Evolutionary conservation across 2,888 invertebrate genomes (phyloP).

Genomic region (Coelinius sp.): DNA sequence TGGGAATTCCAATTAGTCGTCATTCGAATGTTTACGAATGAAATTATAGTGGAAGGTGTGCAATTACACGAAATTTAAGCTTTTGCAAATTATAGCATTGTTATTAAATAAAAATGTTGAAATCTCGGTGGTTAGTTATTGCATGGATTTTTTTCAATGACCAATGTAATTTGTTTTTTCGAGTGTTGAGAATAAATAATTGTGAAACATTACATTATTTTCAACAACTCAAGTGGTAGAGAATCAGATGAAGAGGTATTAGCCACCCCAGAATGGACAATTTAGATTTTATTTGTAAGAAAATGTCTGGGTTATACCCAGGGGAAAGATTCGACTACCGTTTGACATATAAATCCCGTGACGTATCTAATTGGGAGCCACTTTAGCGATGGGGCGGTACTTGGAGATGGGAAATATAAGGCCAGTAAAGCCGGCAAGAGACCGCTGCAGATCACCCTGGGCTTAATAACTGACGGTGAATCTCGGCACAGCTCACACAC

Average conservation of each 20-base stretch:
- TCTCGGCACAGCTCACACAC: slow-evolving; percentile 41
- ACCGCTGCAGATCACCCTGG: slow-evolving; percentile 63
- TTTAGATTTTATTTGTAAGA: slow-evolving; percentile 13
- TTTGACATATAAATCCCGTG: slow-evolving; percentile 68
- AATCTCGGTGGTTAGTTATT: background rate
- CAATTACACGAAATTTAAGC: slow-evolving; percentile 7
- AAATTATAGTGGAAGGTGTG: background rate
- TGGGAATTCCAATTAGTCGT: slow-evolving; percentile 22
- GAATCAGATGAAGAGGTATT: background rate
- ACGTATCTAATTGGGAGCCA: slow-evolving; percentile 70
- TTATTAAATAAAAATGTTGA: background rate
- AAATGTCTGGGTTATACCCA: slow-evolving; percentile 45
- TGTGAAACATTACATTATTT: background rate
- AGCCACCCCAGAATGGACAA: background rate
- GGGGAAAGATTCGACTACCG: slow-evolving; percentile 59
- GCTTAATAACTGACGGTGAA: slow-evolving; percentile 63
- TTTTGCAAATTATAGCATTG: background rate
- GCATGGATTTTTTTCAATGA: no score
- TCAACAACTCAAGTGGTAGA: background rate
- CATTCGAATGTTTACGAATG: slow-evolving; percentile 17
- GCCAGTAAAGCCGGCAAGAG: slow-evolving; percentile 59
- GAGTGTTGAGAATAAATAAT: no score
- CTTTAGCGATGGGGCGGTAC: slow-evolving; percentile 62
- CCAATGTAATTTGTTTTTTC: no score
- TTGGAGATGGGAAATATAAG: slow-evolving; percentile 44